These are phyloP conservation scores for Anhinga anhinga DNA, from an alignment of 2,113 vertebrate species.

Conservation along the genomic window DNA sequence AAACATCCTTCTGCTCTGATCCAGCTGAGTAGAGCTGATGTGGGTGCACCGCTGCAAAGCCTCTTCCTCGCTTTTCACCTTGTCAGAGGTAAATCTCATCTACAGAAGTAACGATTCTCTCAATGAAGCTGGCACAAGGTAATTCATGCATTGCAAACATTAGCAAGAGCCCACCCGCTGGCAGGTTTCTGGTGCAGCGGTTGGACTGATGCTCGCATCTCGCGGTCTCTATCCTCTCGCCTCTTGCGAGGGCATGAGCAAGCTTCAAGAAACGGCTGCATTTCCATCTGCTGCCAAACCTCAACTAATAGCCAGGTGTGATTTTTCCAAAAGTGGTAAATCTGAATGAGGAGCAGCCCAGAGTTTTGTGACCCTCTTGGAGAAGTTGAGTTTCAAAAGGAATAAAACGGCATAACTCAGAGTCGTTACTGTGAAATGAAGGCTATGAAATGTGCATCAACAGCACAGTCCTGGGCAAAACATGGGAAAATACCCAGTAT, in stretches of 20 bases:
- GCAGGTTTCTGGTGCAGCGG: background rate
- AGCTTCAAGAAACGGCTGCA: background rate
- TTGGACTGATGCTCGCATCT: background rate
- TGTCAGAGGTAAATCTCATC: slow-evolving; percentile 5
- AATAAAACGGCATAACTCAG: fast-evolving
- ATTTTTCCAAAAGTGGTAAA: background rate
- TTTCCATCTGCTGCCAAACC: background rate
- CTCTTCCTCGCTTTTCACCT: background rate
- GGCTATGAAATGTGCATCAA: background rate
- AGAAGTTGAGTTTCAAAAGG: background rate
- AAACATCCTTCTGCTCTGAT: slow-evolving; percentile 40
- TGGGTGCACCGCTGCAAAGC: background rate
- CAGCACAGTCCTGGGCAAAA: background rate
- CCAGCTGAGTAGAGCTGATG: background rate
- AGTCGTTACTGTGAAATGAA: background rate
- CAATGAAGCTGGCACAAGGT: background rate
- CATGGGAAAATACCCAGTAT: background rate
- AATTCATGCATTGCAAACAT: background rate
- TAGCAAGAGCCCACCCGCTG: background rate
- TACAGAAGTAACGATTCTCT: background rate
- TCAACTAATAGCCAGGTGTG: fast-evolving
- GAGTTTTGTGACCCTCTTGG: background rate
- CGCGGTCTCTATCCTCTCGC: background rate
- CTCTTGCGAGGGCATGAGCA: fast-evolving
- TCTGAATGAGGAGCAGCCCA: fast-evolving